Conservation (phyloP, 37 sponge, comb jelly and placozoan genomes). For the Bolinopsis microptera region DNA sequence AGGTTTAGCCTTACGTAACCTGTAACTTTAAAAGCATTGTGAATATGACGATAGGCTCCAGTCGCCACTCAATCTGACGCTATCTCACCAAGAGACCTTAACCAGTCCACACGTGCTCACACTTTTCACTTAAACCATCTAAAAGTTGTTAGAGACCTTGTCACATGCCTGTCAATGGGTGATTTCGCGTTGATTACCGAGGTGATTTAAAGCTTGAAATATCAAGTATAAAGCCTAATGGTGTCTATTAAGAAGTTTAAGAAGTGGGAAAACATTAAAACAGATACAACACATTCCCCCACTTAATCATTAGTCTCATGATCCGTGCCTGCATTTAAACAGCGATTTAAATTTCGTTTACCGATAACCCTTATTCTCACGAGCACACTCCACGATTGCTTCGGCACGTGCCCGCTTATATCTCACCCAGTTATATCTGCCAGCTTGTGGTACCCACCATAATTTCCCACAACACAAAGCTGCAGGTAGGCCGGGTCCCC, state of each 20-base stretch:
- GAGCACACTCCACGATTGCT: neutral
- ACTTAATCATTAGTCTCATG: neutral
- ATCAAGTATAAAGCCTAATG: no score
- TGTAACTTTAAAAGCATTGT: no score
- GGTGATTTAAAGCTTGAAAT: no score
- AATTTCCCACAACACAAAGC: neutral
- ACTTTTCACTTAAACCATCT: neutral
- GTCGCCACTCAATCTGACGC: no score
- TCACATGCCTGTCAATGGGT: no score
- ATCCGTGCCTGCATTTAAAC: neutral
- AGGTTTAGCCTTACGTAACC: no score
- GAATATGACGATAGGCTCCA: no score
- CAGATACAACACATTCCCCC: neutral
- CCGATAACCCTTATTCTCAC: no score
- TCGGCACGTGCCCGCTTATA: neutral
- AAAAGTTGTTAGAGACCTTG: neutral
- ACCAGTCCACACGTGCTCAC: neutral
- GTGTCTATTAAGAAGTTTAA: no score
- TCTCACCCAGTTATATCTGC: neutral
- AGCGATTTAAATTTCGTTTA: neutral
- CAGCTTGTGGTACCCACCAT: neutral
- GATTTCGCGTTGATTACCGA: no score
- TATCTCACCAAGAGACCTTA: no score
- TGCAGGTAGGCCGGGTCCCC: neutral
- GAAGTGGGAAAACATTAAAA: no score